Conservation (phyloP, 2,113 vertebrate genomes). For the Fulmarus glacialis region DNA sequence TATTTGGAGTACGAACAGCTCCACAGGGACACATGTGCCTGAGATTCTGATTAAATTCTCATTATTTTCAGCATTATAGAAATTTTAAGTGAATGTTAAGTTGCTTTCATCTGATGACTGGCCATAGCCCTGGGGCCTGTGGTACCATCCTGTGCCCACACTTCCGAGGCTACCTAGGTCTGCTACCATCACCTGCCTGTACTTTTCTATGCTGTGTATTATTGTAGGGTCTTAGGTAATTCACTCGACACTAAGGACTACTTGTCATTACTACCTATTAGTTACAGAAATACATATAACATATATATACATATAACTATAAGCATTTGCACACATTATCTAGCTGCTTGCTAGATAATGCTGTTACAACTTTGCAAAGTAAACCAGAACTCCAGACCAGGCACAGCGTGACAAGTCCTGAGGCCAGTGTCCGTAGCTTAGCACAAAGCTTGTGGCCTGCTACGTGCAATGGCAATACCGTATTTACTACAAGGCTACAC, state of each 20-base stretch:
- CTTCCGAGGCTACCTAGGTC: not conserved
- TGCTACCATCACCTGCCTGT: not conserved
- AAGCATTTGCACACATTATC: not conserved
- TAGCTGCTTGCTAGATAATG: not conserved
- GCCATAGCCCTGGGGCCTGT: not conserved
- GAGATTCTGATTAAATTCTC: not conserved
- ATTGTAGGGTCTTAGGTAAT: not conserved
- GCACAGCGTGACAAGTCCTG: not conserved
- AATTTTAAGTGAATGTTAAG: not conserved
- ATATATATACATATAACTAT: not conserved
- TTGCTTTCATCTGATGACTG: not conserved
- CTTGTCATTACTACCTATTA: not conserved
- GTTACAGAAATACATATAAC: not conserved
- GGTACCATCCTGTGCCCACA: not conserved
- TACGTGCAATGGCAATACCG: fast-evolving
- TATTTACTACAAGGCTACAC: not conserved
- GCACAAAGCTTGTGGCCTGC: not conserved
- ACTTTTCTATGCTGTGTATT: not conserved
- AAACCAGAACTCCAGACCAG: not conserved
- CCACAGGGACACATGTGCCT: not conserved
- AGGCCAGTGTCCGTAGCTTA: not conserved
- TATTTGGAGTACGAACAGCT: not conserved
- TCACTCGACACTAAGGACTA: not conserved
- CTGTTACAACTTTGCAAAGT: not conserved
- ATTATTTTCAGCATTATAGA: not conserved